Conservation (phyloP, 2,797 vertebrate genomes). For the Eulemur albifrons region DNA sequence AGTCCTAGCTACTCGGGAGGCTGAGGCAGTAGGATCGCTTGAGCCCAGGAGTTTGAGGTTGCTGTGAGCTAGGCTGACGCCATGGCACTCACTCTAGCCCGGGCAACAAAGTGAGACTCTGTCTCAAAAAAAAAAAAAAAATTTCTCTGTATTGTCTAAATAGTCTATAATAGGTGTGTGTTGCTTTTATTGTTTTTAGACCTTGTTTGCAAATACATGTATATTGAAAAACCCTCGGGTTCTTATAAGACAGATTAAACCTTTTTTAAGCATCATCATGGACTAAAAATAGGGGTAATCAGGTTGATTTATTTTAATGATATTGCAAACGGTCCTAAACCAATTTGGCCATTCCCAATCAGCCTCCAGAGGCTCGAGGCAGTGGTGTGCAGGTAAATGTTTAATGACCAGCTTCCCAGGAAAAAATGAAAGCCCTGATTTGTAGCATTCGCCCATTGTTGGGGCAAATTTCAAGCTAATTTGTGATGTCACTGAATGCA, state of each 20-base stretch:
- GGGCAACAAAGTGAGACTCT: too few relatives aligned
- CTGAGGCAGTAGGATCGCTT: too few relatives aligned
- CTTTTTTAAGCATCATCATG: background rate
- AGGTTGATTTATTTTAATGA: background rate
- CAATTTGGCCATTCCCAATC: background rate
- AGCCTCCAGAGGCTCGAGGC: background rate
- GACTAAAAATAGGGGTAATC: background rate
- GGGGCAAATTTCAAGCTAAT: background rate
- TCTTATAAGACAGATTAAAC: constrained; percentile 26
- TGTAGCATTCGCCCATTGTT: background rate
- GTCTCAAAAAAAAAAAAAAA: background rate
- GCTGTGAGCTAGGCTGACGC: too few relatives aligned
- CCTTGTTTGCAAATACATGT: background rate
- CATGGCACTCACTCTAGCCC: too few relatives aligned
- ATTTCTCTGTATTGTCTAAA: background rate
- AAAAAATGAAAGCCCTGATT: background rate
- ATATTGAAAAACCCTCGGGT: background rate
- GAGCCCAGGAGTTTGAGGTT: too few relatives aligned
- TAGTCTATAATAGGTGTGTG: background rate
- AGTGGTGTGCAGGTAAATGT: background rate
- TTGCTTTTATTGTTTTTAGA: background rate
- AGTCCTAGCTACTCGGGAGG: too few relatives aligned
- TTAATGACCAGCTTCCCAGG: background rate
- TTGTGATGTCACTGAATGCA: background rate
- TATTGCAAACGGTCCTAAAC: background rate